These are phyloP conservation scores for Parapsyche elsis DNA, from an alignment of 1,140 invertebrate species.

Conservation along the genomic window DNA sequence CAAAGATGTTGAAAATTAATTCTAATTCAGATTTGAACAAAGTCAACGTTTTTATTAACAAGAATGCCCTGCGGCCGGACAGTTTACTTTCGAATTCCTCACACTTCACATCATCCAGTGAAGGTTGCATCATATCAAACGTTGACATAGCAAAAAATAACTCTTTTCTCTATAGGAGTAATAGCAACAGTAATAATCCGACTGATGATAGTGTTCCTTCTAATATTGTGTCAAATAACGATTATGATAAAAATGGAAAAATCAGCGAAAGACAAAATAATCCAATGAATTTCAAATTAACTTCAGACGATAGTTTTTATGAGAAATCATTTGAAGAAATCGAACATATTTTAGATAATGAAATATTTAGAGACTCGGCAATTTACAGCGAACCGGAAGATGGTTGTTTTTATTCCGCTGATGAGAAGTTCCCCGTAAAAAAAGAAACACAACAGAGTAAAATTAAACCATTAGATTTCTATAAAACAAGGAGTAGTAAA, in stretches of 20 bases:
- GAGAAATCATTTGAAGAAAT: constrained; percentile 82
- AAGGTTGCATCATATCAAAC: constrained; percentile 58
- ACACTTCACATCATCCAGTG: constrained; percentile 73
- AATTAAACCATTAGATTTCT: not conserved
- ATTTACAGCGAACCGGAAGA: constrained; percentile 81
- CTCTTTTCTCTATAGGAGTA: constrained; percentile 50
- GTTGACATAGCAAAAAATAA: constrained; percentile 40
- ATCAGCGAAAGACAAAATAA: not conserved
- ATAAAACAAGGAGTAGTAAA: not conserved
- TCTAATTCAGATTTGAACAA: constrained; percentile 61
- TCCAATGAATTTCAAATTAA: constrained; percentile 34
- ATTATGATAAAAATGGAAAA: not conserved
- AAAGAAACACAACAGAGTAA: not conserved
- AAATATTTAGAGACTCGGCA: constrained; percentile 83
- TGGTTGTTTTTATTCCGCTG: constrained; percentile 26
- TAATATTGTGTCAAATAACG: too few relatives aligned
- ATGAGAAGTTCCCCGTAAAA: not conserved
- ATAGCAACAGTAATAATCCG: constrained; percentile 1
- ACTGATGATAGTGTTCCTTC: too few relatives aligned
- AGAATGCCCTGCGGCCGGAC: constrained; percentile 66
- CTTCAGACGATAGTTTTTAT: constrained; percentile 75
- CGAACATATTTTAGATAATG: constrained; percentile 72
- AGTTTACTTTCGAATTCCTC: constrained; percentile 69
- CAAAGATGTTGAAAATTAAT: constrained; percentile 70
- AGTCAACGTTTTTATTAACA: constrained; percentile 67